Evolutionary conservation across 53 echinoderm and acorn worm species (phyloP), one percentile per base, ranked within the genome.

Genomic region (Zoroaster sp.): DNA sequence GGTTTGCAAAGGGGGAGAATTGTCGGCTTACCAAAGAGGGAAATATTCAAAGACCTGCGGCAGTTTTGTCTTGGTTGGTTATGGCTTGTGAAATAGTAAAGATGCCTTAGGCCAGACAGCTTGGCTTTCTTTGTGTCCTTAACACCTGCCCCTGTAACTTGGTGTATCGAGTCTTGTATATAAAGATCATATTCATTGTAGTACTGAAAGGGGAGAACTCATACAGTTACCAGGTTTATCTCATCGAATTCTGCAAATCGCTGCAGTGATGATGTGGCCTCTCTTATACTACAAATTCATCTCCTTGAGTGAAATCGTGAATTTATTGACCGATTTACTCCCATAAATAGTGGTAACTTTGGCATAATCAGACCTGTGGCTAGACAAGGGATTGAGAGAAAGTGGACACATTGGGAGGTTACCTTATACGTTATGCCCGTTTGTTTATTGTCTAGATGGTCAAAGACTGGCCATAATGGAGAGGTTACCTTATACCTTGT

Each of bases 11-110:
- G 21, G 43, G 9, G 0, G 23, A 40, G 20, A 1, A 12, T 70
- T 71, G 85, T 70, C 85, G 85, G 85, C 85, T 71, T 21, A 21
- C 23, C 34, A 70, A 74, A 41, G 70, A 85, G 70, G 74, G 85
- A 68, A 40, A 82, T 4, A 41, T 31, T 82, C 66, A 44, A 67
- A 66, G 66, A 23, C 40, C 40, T 66, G 82, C 82, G 69, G 47
- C 66, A 66, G 66, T 21, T 18, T 66, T 21, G 82, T 66, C 82
- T 66, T 66, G 40, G 43, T 40, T 82, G 45, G 82, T 68, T 82
- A 32, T 28, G 55, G 79, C 33, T 79, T 78, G 78, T 78, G 78
- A 63, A 78, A 59, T 40, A 20, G 78, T 78, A 4, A 37, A 43
- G 82, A 20, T 45, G 68, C 69, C 82, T 17, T 17, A 7, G 82